Evolutionary conservation across 2,797 vertebrate species (phyloP).

Genomic region (Acrocephalus scirpaceus): DNA sequence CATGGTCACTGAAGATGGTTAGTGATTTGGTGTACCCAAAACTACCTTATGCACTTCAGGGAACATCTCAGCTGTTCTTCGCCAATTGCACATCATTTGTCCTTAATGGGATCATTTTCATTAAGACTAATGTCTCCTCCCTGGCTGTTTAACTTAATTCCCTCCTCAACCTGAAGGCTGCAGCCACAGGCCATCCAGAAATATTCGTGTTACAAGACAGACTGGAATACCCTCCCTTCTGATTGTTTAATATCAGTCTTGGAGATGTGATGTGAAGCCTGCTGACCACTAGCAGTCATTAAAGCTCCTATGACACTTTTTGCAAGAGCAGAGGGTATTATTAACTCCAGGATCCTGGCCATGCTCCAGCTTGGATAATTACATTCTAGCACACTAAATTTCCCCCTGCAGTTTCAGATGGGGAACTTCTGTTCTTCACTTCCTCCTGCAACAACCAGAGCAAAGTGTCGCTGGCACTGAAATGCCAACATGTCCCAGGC

Average conservation of each 20-base stretch:
- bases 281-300: slow-evolving; percentile 69
- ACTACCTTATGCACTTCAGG: background rate
- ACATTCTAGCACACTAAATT: slow-evolving; percentile 72
- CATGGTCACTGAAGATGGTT: background rate
- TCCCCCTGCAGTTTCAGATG: slow-evolving; percentile 69
- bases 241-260: slow-evolving; percentile 1
- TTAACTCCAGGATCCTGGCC: slow-evolving; percentile 74
- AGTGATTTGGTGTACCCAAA: background rate
- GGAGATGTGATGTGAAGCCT: slow-evolving; percentile 52
- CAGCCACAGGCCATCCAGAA: background rate
- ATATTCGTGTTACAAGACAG: background rate
- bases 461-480: background rate
- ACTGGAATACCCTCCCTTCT: background rate
- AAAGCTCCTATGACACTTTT: slow-evolving; percentile 71
- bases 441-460: slow-evolving; percentile 32
- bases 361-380: slow-evolving; percentile 77
- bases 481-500: background rate
- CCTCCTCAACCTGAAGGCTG: background rate
- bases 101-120: slow-evolving; percentile 31
- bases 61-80: background rate
- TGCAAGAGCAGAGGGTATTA: slow-evolving; percentile 73
- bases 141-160: background rate
- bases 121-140: slow-evolving; percentile 18
- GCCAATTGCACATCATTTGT: background rate
- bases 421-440: slow-evolving; percentile 59